Percentiles rank a stretch among this genome's conserved stretches.
Evolutionary conservation across 1,140 invertebrate species (phyloP).

Genomic region (Globodera ellingtonae): DNA sequence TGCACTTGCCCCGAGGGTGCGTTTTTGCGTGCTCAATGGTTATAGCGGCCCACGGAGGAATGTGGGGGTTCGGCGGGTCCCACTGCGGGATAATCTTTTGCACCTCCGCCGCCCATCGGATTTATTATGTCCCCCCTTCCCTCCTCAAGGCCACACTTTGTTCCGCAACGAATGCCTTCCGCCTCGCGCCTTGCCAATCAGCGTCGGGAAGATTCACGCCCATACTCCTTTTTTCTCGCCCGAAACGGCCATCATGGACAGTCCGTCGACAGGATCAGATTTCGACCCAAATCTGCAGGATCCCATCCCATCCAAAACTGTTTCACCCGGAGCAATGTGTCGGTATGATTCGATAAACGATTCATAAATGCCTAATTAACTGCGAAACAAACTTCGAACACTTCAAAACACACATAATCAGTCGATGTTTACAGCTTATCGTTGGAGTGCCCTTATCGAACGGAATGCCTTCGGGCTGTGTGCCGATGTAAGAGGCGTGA

Average conservation of each 20-base stretch:
- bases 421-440: slow-evolving; percentile 11
- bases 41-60: slow-evolving; percentile 20
- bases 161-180: slow-evolving; percentile 43
- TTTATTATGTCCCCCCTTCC: not conserved
- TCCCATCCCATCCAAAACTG: slow-evolving; percentile 25
- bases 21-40: not conserved
- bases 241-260: slow-evolving; percentile 13
- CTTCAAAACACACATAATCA: no score
- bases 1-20: slow-evolving; percentile 28
- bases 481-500: slow-evolving; percentile 43
- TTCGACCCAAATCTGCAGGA: slow-evolving; percentile 16
- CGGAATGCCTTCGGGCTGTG: slow-evolving; percentile 49
- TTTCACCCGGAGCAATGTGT: slow-evolving; percentile 47
- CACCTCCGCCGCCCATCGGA: no score
- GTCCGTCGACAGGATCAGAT: not conserved
- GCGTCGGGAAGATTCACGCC: slow-evolving; percentile 18
- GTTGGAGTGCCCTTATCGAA: slow-evolving; percentile 50
- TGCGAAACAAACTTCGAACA: no score
- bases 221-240: slow-evolving; percentile 37
- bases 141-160: slow-evolving; percentile 32
- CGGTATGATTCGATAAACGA: not conserved
- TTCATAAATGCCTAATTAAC: no score
- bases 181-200: slow-evolving; percentile 6
- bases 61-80: slow-evolving; percentile 10
- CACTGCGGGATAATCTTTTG: no score